Base-by-base conservation (phyloP, 92 coral and sea anemone species). In the Pocillopora grandis region DNA sequence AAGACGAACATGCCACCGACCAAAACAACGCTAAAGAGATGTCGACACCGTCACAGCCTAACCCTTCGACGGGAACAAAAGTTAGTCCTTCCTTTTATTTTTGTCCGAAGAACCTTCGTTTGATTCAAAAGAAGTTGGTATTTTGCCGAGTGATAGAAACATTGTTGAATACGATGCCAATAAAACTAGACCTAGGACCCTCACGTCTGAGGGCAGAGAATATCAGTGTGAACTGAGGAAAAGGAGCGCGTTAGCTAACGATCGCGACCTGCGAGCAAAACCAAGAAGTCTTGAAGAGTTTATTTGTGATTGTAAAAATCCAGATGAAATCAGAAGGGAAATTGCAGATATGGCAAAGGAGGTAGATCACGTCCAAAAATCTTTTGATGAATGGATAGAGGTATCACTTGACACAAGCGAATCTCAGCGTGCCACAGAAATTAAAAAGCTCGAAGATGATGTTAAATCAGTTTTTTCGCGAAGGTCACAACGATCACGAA, bases 341-440 rank as follows among this genome's bases (percentile, higher is more conserved):
- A 57, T 77, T 66, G 14, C 71, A 58, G 69, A 12, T 71, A 18
- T 81, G 67, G 56, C 78, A 21, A 72, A 77, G 64, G 71, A 48
- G 5, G 42, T 73, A 14, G 87, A 76, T 55, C 61, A 15, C 3
- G 87, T 63, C 3, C 35, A 75, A 58, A 76, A n/a, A 81, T 12
- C 62, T 58, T 87, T 87, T 66, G 82, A 87, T 37, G 73, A 87
- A 2, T 81, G 87, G 87, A 81, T 87, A 20, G 61, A 69, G 7
- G 12, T 87, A 68, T 66, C 85, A 75, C 71, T 27, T n/a, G 69
- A 68, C 49, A 1, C 69, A 9, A 2, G 67, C 36, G 64, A 87
- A 75, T 18, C 21, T 63, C 81, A 81, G 62, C 82, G 20, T 14
- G 71, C 82, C 62, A 19, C 58, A 66, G 33, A 66, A 65, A 37